Percentiles rank a stretch among this genome's conserved stretches.
Evolutionary conservation across 2,113 vertebrate genomes (phyloP).

Genomic region (Haplochromis vanheusdeni): DNA sequence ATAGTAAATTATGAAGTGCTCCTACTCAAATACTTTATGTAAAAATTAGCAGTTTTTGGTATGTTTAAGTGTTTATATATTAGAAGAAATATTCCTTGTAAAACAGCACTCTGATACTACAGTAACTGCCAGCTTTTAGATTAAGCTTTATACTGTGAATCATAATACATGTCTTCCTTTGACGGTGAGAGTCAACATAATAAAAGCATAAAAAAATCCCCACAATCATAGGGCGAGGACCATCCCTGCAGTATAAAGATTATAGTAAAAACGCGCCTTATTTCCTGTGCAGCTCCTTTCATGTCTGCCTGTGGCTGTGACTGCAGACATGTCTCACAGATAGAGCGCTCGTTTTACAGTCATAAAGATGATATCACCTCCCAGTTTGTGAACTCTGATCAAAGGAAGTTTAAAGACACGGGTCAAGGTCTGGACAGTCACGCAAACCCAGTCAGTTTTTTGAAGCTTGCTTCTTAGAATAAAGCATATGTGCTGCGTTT

Average conservation of each 20-base stretch:
- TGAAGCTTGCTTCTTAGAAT: background rate
- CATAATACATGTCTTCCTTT: background rate
- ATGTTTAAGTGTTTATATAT: background rate
- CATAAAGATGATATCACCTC: conserved; percentile 47
- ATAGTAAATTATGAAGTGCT: background rate
- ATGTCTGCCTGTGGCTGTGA: background rate
- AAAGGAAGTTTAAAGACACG: background rate
- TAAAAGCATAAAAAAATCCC: conserved; percentile 9
- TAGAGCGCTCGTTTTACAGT: background rate
- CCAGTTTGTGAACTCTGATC: conserved; percentile 29
- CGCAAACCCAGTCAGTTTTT: background rate
- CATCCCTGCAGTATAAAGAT: background rate
- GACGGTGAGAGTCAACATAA: background rate
- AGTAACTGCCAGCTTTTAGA: background rate
- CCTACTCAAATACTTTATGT: background rate
- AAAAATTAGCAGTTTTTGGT: background rate
- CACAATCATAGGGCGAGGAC: background rate
- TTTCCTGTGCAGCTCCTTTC: background rate
- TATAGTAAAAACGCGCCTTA: background rate
- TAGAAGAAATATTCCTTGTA: background rate
- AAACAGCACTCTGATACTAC: background rate
- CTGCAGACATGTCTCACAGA: background rate
- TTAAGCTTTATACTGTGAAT: background rate
- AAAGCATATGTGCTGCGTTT: background rate
- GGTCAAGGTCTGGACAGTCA: conserved; percentile 38